Conservation (phyloP, 2,113 vertebrate genomes). For the Gallinago paraguaiae region DNA sequence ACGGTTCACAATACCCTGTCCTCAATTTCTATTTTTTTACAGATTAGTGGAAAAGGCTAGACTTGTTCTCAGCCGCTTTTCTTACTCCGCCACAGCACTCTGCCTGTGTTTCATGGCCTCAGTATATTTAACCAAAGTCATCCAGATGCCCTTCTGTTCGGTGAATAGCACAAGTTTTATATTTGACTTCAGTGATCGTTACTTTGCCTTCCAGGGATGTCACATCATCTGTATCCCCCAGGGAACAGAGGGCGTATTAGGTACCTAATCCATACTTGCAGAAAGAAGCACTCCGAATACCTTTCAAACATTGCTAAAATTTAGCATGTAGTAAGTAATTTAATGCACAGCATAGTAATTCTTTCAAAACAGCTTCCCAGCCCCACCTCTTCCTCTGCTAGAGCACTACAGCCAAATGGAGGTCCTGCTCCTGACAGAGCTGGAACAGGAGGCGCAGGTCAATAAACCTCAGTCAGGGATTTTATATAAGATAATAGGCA, state of each 20-base stretch:
- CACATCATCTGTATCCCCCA: background rate
- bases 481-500: background rate
- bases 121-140: background rate
- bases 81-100: background rate
- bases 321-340: background rate
- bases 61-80: background rate
- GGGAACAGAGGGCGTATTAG: background rate
- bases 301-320: background rate
- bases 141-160: background rate
- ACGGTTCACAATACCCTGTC: background rate
- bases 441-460: background rate
- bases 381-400: background rate
- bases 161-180: background rate
- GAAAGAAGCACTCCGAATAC: background rate
- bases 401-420: background rate
- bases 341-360: background rate
- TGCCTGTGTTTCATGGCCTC: background rate
- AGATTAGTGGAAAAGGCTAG: background rate
- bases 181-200: background rate
- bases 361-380: background rate
- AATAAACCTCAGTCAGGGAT: background rate
- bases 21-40: background rate
- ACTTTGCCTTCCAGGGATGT: background rate
- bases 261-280: background rate
- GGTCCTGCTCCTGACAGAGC: background rate